Evolutionary conservation across 2,113 vertebrate genomes (phyloP).

Genomic region (Ancistrus triradiatus): DNA sequence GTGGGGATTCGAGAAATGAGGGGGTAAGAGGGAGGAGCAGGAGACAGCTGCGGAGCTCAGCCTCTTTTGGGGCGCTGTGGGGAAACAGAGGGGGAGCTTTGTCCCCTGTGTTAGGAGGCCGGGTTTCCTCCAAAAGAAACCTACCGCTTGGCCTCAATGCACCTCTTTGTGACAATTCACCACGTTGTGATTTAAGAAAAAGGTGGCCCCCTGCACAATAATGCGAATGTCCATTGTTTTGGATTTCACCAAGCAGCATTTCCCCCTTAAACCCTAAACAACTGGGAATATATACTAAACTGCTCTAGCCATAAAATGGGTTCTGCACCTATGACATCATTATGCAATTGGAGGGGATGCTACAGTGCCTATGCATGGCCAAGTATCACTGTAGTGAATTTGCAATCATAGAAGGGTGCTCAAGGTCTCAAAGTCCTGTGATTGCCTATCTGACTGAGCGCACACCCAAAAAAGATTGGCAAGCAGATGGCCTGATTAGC

Average conservation of each 20-base stretch:
- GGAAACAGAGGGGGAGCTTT: constrained; percentile 64
- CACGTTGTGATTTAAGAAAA: constrained; percentile 35
- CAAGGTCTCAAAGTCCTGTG: constrained; percentile 16
- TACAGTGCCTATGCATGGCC: constrained; percentile 1
- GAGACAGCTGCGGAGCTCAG: constrained; percentile 66
- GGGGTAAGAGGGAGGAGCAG: constrained; percentile 44
- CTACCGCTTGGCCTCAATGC: constrained; percentile 39
- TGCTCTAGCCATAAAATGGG: constrained; percentile 20
- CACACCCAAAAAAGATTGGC: constrained; percentile 26
- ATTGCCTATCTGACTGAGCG: constrained; percentile 19
- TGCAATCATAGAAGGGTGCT: constrained; percentile 29
- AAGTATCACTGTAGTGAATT: constrained; percentile 24
- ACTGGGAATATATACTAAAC: constrained; percentile 19
- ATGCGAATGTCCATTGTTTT: constrained; percentile 45
- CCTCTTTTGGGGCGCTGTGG: constrained; percentile 54
- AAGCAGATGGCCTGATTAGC: constrained; percentile 42
- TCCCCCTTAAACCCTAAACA: constrained; percentile 22
- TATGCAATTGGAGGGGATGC: constrained; percentile 1
- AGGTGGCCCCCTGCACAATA: constrained; percentile 37
- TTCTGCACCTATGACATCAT: constrained; percentile 25
- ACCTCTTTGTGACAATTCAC: constrained; percentile 37
- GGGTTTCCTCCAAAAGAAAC: constrained; percentile 43
- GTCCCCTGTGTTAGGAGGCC: constrained; percentile 49
- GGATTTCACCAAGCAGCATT: constrained; percentile 31
- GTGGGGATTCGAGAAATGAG: constrained; percentile 63